Base-by-base conservation (phyloP, 1,140 invertebrate genomes). In the Drosophila erecta region DNA sequence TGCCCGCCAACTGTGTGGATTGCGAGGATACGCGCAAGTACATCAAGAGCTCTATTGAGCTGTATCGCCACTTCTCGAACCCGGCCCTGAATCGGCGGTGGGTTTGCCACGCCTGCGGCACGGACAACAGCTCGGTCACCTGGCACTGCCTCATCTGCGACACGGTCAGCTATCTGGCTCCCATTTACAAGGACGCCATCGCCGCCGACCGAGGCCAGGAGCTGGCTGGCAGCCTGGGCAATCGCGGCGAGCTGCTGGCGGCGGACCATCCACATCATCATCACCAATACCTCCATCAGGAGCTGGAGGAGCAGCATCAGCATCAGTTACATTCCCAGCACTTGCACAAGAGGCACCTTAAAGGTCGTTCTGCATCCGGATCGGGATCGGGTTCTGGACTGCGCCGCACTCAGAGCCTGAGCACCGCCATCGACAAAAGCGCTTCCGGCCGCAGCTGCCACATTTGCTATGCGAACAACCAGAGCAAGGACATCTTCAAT, bases 91-190 rank as follows among this genome's bases (percentile, higher is more conserved):
- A 92, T 56, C 90, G 90, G 5, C 77, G 90, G 11, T 92, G 91
- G 91, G 85, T 86, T 20, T 92, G 91, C 43, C 79, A 86, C 50
- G 72, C 73, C 62, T 92, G 91, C 55, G 81, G 81, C 22, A 75
- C 90, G 27, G 83, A 83, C 51, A 92, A 92, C 71, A 92, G 90
- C 74, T 92, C 91, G 11, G 91, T 92, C 43, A 92, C 92, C 58
- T 92, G 91, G 89, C 91, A 92, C 44, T 92, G 92, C 44, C 59
- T 92, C 30, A 92, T 91, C 71, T 92, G 92, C 53, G 91, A 92
- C 64, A 90, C 77, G 12, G 91, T 92, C 11, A 92, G 92, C 70
- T 84, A 90, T 57, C 64, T 92, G 64, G 92, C 92, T 15, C 92
- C 92, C 51, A 91, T 92, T 35, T 92, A 92, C 62, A 92, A 92